phyloP scores from a whole-genome alignment of 2,888 invertebrate species.

The Pilophorus perplexus region DNA sequence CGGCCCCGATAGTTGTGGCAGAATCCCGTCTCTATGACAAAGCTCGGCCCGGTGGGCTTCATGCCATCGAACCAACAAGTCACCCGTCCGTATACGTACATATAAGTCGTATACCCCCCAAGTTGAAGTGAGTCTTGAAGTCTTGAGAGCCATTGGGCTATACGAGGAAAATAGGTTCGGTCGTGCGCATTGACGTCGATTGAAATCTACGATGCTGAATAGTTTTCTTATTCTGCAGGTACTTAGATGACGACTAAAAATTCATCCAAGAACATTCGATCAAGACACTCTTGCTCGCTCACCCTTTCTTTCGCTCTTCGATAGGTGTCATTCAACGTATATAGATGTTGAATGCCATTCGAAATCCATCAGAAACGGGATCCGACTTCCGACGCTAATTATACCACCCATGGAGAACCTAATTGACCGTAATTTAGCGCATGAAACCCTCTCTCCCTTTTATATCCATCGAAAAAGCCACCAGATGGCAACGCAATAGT shows the following conservation, averaged over 20 bases:
- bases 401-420: slow-evolving; percentile 12
- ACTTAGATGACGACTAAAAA: no score
- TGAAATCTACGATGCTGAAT: no score
- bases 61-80: slow-evolving; percentile 12
- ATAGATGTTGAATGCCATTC: slow-evolving; percentile 2
- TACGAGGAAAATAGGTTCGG: no score
- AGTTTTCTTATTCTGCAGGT: no score
- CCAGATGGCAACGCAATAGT: not conserved
- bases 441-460: not conserved
- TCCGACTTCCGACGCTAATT: slow-evolving; percentile 8
- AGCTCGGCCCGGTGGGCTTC: not conserved
- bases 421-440: slow-evolving; percentile 13
- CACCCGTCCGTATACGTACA: not conserved
- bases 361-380: not conserved
- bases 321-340: no score
- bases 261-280: no score
- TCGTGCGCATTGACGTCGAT: no score
- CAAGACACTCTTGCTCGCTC: no score
- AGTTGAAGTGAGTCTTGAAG: no score
- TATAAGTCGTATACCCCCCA: no score
- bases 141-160: no score
- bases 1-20: slow-evolving; percentile 32
- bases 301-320: no score
- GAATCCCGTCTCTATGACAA: slow-evolving; percentile 28
- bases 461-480: not conserved